Conservation (phyloP, 1,140 invertebrate species). For the Drosophila simulans region DNA sequence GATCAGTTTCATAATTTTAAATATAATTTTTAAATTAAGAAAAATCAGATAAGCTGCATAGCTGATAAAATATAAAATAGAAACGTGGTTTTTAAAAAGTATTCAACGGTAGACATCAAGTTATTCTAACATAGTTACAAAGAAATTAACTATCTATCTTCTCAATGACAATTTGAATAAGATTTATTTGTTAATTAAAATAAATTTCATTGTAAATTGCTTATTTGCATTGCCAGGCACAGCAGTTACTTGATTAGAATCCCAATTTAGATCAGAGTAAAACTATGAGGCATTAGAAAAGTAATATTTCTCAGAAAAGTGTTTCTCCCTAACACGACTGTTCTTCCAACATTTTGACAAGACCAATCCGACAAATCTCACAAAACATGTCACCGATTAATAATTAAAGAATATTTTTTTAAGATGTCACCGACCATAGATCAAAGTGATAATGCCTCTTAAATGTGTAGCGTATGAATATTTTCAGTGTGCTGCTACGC, state of each 20-base stretch:
- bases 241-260: too few relatives aligned
- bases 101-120: too few relatives aligned
- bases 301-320: neutral
- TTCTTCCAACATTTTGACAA: neutral
- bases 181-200: too few relatives aligned
- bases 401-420: neutral
- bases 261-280: too few relatives aligned
- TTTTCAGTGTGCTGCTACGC: constrained; percentile 7
- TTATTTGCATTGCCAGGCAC: too few relatives aligned
- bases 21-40: neutral
- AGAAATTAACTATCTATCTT: too few relatives aligned
- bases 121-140: too few relatives aligned
- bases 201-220: too few relatives aligned
- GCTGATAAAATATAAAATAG: too few relatives aligned
- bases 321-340: neutral
- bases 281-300: too few relatives aligned
- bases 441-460: constrained; percentile 8
- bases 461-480: constrained; percentile 4
- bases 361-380: neutral
- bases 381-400: neutral
- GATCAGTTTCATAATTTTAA: constrained; percentile 3
- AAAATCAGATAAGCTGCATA: neutral
- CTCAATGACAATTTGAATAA: too few relatives aligned
- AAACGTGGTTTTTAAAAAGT: too few relatives aligned
- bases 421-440: constrained; percentile 6